A percentile compares a stretch with the other conserved stretches of the same genome.
These are phyloP conservation scores for Leistus spinibarbis DNA, from an alignment of 2,888 invertebrate species.

Conservation along the genomic window DNA sequence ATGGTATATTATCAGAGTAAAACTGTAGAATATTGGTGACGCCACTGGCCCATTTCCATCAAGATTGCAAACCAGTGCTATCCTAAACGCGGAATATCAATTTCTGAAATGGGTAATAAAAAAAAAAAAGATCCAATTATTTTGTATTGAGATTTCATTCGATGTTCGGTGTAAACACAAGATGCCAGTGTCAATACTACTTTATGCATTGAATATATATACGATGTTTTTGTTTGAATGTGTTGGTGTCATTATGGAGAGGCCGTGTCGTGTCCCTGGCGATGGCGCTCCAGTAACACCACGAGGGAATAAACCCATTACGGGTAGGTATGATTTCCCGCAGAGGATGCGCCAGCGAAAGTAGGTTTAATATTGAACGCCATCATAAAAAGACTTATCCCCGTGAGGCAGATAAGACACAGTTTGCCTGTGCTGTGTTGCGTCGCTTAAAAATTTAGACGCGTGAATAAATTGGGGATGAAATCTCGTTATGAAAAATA, in stretches of 20 bases:
- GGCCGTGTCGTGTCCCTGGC: neutral
- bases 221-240: neutral
- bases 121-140: too few species aligned
- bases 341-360: conserved; percentile 16
- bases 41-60: too few species aligned
- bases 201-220: too few species aligned
- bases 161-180: too few species aligned
- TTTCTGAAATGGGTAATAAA: too few species aligned
- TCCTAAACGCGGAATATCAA: too few species aligned
- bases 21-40: too few species aligned
- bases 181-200: too few species aligned
- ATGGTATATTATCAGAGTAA: too few species aligned
- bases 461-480: conserved; percentile 31
- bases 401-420: conserved; percentile 33
- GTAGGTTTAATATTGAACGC: conserved; percentile 33
- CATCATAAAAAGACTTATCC: conserved; percentile 36
- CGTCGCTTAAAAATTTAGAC: conserved; percentile 33
- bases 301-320: conserved; percentile 32
- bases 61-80: too few species aligned
- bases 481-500: conserved; percentile 36
- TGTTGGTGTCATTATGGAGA: neutral
- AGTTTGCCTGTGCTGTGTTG: conserved; percentile 21
- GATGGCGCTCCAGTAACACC: neutral
- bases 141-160: too few species aligned
- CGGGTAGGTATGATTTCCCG: conserved; percentile 32